phyloP scores from a whole-genome alignment of 2,797 vertebrate genomes.

The Mus caroli region DNA sequence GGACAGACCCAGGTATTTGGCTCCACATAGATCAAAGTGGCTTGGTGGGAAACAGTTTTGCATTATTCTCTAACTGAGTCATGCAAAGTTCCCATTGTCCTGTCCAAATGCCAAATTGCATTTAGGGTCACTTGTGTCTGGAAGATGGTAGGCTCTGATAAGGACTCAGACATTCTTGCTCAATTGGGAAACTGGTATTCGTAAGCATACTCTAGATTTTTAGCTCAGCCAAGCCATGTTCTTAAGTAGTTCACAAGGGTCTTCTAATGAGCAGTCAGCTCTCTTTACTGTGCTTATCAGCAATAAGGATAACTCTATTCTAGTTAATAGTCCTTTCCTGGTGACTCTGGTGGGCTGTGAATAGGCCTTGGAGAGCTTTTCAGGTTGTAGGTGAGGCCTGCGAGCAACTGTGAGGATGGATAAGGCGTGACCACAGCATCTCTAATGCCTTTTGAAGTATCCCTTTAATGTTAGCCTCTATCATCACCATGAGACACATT shows the following conservation, averaged over 20 bases:
- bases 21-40: conserved; percentile 63
- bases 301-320: background rate
- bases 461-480: background rate
- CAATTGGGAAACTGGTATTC: conserved; percentile 68
- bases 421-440: background rate
- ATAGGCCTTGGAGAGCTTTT: conserved; percentile 25
- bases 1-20: conserved; percentile 59
- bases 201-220: conserved; percentile 12
- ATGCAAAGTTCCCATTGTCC: conserved; percentile 71
- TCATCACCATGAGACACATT: background rate
- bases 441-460: background rate
- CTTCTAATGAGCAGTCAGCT: conserved; percentile 38
- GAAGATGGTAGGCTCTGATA: conserved; percentile 77
- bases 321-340: background rate
- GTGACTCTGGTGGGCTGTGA: background rate
- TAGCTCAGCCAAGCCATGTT: conserved; percentile 62
- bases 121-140: conserved; percentile 69
- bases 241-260: conserved; percentile 50
- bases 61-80: conserved; percentile 68
- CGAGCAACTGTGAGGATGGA: background rate
- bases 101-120: conserved; percentile 68
- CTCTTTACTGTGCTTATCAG: conserved; percentile 8
- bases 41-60: conserved; percentile 69
- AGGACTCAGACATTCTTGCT: conserved; percentile 74
- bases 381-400: background rate